These are phyloP conservation scores for Arizona elegans DNA, from an alignment of 2,113 vertebrate species.

Conservation along the genomic window DNA sequence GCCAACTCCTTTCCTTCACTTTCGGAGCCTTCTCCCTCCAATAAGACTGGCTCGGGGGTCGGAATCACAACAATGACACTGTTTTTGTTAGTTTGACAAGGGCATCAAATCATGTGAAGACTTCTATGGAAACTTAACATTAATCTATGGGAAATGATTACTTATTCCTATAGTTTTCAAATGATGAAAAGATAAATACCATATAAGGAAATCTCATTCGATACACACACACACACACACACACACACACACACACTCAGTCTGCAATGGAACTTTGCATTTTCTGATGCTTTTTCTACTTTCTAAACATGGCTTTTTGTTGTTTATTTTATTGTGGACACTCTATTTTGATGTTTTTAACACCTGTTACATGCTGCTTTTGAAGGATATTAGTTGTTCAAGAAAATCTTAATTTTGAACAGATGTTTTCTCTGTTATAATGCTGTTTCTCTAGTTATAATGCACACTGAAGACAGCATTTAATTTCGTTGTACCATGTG, in stretches of 20 bases:
- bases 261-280: neutral
- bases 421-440: too few relatives aligned
- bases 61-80: neutral
- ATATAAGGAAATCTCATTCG: neutral
- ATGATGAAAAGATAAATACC: neutral
- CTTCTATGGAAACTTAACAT: neutral
- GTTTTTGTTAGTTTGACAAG: neutral
- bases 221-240: too few relatives aligned
- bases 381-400: neutral
- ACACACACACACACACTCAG: too few relatives aligned
- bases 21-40: too few relatives aligned
- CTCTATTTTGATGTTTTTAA: neutral
- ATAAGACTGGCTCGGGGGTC: too few relatives aligned
- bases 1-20: too few relatives aligned
- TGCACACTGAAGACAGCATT: too few relatives aligned
- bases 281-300: neutral
- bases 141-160: neutral
- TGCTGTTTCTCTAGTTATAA: too few relatives aligned
- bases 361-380: neutral
- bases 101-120: neutral
- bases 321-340: neutral
- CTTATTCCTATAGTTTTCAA: conserved; percentile 24
- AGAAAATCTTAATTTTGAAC: neutral
- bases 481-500: too few relatives aligned
- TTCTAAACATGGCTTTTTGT: neutral